Conservation (phyloP, 2,113 vertebrate genomes). For the Myiopsitta monachus region DNA sequence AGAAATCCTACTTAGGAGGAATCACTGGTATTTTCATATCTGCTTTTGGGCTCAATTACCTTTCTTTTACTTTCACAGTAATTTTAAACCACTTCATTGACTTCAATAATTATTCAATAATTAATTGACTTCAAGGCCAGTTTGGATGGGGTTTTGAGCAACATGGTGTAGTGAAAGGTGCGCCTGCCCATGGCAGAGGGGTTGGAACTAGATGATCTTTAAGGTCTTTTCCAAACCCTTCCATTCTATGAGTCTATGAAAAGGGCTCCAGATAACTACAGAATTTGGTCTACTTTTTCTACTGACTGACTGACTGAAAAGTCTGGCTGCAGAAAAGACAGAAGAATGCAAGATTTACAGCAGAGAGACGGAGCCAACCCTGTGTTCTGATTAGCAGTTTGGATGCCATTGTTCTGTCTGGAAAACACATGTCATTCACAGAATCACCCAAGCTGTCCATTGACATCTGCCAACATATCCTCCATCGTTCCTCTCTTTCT, state of each 20-base stretch:
- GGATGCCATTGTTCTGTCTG: slow-evolving; percentile 67
- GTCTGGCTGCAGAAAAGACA: not conserved
- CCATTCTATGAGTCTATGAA: not conserved
- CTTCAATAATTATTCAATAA: not conserved
- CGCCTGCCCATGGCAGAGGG: not conserved
- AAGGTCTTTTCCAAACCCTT: not conserved
- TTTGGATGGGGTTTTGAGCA: not conserved
- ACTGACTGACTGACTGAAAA: not conserved
- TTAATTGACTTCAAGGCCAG: not conserved
- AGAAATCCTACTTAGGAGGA: not conserved
- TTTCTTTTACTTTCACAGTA: not conserved
- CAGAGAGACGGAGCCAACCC: not conserved
- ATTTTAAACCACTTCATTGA: not conserved
- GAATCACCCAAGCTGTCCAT: slow-evolving; percentile 66
- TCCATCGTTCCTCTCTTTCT: not conserved
- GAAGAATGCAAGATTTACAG: slow-evolving; percentile 48
- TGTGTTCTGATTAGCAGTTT: slow-evolving; percentile 59
- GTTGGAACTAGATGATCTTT: not conserved
- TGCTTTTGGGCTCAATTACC: not conserved
- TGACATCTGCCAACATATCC: slow-evolving; percentile 53
- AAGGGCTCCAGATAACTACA: not conserved
- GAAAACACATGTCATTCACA: slow-evolving; percentile 63
- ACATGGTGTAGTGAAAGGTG: not conserved
- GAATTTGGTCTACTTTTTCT: not conserved
- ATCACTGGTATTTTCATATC: rapidly evolving